phyloP scores from a whole-genome alignment of 2,113 vertebrate species.

The Gopherus evgoodei region DNA sequence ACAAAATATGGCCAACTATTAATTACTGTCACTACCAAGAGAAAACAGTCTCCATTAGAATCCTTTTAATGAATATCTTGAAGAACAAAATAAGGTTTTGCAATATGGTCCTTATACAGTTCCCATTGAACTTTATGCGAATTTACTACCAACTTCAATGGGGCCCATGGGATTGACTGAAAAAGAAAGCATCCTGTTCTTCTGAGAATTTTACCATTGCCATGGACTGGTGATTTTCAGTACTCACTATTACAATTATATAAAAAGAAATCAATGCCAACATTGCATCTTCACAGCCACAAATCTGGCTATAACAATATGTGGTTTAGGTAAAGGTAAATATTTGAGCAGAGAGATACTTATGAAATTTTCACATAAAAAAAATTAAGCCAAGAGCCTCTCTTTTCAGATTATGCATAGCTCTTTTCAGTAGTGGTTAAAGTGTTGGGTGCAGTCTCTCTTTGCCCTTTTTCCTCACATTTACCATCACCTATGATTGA shows the following conservation, averaged over 20 bases:
- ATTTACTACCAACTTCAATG: neutral
- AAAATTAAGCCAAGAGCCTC: constrained; percentile 32
- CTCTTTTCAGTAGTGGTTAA: constrained; percentile 35
- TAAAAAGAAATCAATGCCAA: neutral
- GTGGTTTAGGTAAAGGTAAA: neutral
- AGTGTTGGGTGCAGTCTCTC: constrained; percentile 37
- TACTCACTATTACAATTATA: neutral
- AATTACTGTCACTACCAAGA: neutral
- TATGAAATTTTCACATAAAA: neutral
- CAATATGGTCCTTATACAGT: neutral
- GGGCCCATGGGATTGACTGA: neutral
- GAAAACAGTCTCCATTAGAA: no score
- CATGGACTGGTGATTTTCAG: neutral
- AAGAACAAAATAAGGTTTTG: neutral
- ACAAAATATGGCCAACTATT: neutral
- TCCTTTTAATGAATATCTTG: neutral
- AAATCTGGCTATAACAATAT: neutral
- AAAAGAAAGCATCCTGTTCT: neutral
- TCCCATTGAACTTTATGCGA: neutral
- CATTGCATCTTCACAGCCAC: neutral
- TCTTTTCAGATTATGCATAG: neutral
- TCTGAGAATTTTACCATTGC: neutral
- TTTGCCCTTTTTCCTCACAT: constrained; percentile 51
- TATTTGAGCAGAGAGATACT: neutral
- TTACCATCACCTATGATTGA: constrained; percentile 49